Conservation (phyloP, 2,113 vertebrate species). For the Pelmatolapia mariae region DNA sequence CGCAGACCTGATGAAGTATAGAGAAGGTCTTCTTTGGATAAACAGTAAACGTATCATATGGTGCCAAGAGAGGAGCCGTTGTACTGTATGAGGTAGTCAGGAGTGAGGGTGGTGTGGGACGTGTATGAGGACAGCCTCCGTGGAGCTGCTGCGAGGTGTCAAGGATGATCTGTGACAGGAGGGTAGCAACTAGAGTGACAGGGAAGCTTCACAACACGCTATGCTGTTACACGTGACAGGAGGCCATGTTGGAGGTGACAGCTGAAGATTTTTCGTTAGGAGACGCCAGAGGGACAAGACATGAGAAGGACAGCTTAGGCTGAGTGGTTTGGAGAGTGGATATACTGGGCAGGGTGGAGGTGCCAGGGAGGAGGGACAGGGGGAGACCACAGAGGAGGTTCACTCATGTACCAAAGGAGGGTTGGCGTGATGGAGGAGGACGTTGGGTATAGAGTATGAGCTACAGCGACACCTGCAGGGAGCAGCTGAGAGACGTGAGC, state of each 20-base stretch:
- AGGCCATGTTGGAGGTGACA: background rate
- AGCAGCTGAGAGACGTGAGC: background rate
- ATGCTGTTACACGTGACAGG: background rate
- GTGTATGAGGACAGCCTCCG: accelerated
- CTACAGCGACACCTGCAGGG: background rate
- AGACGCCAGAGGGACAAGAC: too few species aligned
- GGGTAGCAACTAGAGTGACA: background rate
- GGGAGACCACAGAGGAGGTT: background rate
- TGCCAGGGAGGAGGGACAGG: background rate
- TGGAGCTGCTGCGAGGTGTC: accelerated
- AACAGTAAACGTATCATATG: accelerated
- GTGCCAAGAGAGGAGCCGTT: background rate
- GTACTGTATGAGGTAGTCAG: background rate
- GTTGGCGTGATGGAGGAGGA: background rate
- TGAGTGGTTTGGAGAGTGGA: background rate
- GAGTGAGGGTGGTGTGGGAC: background rate
- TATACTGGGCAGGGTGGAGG: background rate
- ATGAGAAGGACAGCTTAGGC: background rate
- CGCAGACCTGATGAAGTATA: background rate
- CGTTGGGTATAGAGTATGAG: background rate
- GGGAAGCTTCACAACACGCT: background rate
- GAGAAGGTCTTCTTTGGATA: accelerated
- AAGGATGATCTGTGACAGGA: background rate
- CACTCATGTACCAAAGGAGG: background rate
- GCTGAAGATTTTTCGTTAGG: background rate